Evolutionary conservation across 1,140 invertebrate species (phyloP).

Genomic region (Heliconius hermathena): DNA sequence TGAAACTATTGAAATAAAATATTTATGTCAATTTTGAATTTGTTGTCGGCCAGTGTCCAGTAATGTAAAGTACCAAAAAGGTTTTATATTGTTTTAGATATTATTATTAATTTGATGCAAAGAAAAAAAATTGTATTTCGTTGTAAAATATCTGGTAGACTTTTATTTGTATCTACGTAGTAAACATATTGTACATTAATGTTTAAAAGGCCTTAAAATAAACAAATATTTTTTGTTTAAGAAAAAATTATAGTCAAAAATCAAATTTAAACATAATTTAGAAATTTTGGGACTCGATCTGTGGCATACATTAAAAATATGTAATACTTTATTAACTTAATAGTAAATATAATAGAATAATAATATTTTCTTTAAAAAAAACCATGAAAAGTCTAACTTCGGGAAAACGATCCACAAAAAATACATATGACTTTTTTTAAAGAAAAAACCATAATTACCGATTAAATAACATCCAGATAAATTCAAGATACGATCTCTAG

Average conservation of each 20-base stretch:
- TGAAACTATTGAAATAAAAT: slow-evolving; percentile 18
- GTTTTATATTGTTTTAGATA: background rate
- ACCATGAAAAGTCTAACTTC: background rate
- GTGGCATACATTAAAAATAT: background rate
- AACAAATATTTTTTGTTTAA: background rate
- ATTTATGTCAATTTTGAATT: slow-evolving; percentile 26
- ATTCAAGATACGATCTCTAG: slow-evolving; percentile 10
- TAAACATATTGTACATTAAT: too few relatives aligned
- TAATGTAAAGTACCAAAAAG: background rate
- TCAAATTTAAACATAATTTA: too few relatives aligned
- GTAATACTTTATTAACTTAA: too few relatives aligned
- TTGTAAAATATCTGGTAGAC: too few relatives aligned
- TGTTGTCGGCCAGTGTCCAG: slow-evolving; percentile 4
- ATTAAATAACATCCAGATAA: slow-evolving; percentile 13
- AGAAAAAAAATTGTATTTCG: background rate
- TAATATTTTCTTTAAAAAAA: too few relatives aligned
- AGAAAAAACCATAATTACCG: background rate
- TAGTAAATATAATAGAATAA: too few relatives aligned
- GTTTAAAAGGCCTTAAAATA: too few relatives aligned
- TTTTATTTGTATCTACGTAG: too few relatives aligned
- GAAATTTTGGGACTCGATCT: background rate
- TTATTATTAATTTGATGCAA: background rate
- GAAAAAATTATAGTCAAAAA: background rate
- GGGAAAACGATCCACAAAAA: background rate
- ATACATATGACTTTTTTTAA: background rate